Evolutionary conservation across 2,888 invertebrate genomes (phyloP).

Genomic region (Tanytarsus gracilentus): DNA sequence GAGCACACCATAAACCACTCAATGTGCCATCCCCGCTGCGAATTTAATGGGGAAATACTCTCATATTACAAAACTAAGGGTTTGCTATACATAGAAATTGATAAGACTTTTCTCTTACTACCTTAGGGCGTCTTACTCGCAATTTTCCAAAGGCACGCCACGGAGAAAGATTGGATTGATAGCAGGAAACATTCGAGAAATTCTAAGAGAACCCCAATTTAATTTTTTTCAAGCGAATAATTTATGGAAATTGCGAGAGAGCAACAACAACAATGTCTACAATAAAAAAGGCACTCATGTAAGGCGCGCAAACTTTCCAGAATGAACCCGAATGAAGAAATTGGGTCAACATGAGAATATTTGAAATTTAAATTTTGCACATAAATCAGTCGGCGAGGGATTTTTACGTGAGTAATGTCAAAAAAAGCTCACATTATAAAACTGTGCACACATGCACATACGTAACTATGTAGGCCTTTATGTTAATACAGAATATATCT

Average conservation of each 20-base stretch:
- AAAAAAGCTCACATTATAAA: neutral
- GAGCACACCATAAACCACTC: too few relatives aligned
- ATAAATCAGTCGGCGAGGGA: too few relatives aligned
- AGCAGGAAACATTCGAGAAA: neutral
- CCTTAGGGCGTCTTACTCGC: too few relatives aligned
- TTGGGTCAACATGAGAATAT: slow-evolving; percentile 12
- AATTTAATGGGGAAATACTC: too few relatives aligned
- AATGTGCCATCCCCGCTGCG: too few relatives aligned
- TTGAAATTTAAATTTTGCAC: too few relatives aligned
- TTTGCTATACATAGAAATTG: too few relatives aligned
- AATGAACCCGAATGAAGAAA: slow-evolving; percentile 13
- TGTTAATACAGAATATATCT: neutral
- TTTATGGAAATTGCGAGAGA: neutral
- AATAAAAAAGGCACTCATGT: slow-evolving; percentile 9
- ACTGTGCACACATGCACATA: neutral
- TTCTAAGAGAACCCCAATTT: slow-evolving; percentile 1
- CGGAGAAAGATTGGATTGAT: neutral
- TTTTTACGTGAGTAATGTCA: neutral
- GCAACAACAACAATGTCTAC: neutral
- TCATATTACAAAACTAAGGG: too few relatives aligned
- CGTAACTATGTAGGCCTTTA: neutral
- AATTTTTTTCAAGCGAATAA: neutral
- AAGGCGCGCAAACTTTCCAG: too few relatives aligned
- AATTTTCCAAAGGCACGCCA: neutral
- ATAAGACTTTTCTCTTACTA: too few relatives aligned